Conservation (phyloP, 1,140 invertebrate species). For the Tigriopus japonicus region DNA sequence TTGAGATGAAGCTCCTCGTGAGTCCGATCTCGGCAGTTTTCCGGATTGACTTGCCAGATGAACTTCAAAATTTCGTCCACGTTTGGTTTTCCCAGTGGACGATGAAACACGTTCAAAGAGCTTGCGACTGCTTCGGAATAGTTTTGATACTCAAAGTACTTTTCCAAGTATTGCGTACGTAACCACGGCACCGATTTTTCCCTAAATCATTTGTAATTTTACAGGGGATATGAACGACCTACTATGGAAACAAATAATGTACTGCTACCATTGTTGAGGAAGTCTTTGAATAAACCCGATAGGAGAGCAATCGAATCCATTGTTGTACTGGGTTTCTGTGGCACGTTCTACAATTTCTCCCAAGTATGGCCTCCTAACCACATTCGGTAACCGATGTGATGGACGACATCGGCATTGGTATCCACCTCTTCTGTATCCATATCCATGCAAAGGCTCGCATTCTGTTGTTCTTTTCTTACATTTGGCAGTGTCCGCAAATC, state of each 20-base stretch:
- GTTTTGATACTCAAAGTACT: constrained; percentile 49
- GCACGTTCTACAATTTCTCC: constrained; percentile 85
- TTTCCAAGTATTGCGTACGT: constrained; percentile 48
- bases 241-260: too few relatives aligned
- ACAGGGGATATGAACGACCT: too few relatives aligned
- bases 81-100: constrained; percentile 34
- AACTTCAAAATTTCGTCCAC: constrained; percentile 55
- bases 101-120: neutral
- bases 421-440: constrained; percentile 81
- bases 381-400: constrained; percentile 63
- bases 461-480: constrained; percentile 50
- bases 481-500: constrained; percentile 67
- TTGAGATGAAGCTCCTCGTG: constrained; percentile 9
- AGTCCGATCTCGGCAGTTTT: constrained; percentile 38
- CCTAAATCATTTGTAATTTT: constrained; percentile 32
- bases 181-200: constrained; percentile 37
- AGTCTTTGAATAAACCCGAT: constrained; percentile 42
- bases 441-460: constrained; percentile 91
- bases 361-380: constrained; percentile 66
- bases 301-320: constrained; percentile 71
- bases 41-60: constrained; percentile 45
- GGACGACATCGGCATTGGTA: constrained; percentile 88
- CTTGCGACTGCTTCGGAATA: constrained; percentile 19
- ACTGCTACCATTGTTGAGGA: constrained; percentile 6
- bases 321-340: constrained; percentile 71